phyloP scores from a whole-genome alignment of 2,797 vertebrate genomes.

The Gallinago solitaria region DNA sequence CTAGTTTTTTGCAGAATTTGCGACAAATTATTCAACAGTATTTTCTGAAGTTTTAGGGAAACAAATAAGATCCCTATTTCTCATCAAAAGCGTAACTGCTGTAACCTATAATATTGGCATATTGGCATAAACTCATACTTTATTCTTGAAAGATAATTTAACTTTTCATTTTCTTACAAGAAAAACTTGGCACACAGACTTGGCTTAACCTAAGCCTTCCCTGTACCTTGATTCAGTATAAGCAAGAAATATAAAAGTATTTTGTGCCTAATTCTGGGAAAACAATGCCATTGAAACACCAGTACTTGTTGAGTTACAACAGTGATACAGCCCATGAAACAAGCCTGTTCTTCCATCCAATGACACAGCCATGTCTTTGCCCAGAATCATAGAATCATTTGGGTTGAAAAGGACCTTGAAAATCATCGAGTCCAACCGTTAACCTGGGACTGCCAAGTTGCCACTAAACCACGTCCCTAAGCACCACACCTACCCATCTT shows the following conservation, averaged over 20 bases:
- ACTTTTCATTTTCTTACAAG: neutral
- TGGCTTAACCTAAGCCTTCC: neutral
- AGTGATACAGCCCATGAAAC: neutral
- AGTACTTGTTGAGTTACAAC: neutral
- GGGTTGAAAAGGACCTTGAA: neutral
- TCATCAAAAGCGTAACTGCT: neutral
- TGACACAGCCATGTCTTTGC: neutral
- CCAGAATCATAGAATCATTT: neutral
- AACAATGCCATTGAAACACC: neutral
- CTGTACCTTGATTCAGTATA: neutral
- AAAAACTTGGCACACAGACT: neutral
- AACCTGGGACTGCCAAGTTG: neutral
- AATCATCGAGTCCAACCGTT: rapidly evolving
- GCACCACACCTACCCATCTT: neutral
- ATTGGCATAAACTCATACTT: neutral
- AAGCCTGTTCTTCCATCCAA: neutral
- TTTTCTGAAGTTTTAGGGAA: neutral
- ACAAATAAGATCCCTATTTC: neutral
- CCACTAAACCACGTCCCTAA: neutral
- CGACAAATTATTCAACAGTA: neutral
- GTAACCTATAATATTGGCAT: neutral
- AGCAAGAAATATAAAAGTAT: neutral
- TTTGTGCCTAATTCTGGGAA: neutral
- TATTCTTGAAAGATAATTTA: neutral
- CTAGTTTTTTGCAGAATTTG: neutral